A percentile compares a stretch with the other conserved stretches of the same genome.
phyloP scores from a whole-genome alignment of 2,797 vertebrate species.

The Trachurus trachurus region DNA sequence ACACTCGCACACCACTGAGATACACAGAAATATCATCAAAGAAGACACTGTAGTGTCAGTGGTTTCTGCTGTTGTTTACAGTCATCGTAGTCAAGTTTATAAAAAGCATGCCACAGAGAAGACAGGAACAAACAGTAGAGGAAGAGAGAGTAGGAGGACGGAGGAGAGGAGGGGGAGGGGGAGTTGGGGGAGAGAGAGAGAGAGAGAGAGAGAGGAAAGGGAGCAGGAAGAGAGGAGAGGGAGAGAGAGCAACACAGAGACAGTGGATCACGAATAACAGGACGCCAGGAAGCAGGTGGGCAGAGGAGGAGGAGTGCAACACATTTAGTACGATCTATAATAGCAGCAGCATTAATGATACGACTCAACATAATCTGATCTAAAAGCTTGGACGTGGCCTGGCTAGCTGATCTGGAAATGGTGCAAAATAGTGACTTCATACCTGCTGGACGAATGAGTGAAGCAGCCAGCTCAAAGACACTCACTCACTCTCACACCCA shows the following conservation, averaged over 20 bases:
- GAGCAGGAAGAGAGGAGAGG: conserved; percentile 34
- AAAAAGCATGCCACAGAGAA: conserved; percentile 81
- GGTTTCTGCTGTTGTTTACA: conserved; percentile 35
- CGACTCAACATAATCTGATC: conserved; percentile 59
- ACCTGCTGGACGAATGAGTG: conserved; percentile 80
- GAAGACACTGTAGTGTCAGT: conserved; percentile 44
- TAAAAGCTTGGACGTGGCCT: conserved; percentile 32
- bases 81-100: conserved; percentile 47
- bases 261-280: conserved; percentile 77
- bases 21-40: conserved; percentile 64
- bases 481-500: conserved; percentile 3
- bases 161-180: conserved; percentile 19
- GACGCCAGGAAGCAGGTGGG: conserved; percentile 80
- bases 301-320: conserved; percentile 48
- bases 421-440: conserved; percentile 63
- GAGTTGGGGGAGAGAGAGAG: no score
- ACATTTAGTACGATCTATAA: conserved; percentile 44
- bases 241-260: conserved; percentile 71
- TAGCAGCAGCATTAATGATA: not conserved
- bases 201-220: not conserved
- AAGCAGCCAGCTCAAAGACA: conserved; percentile 77
- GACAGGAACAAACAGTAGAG: conserved; percentile 76
- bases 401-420: conserved; percentile 55
- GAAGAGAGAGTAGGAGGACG: not conserved
- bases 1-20: conserved; percentile 3